Conservation (phyloP, 1,140 invertebrate species). For the Lysiphlebus fabarum region DNA sequence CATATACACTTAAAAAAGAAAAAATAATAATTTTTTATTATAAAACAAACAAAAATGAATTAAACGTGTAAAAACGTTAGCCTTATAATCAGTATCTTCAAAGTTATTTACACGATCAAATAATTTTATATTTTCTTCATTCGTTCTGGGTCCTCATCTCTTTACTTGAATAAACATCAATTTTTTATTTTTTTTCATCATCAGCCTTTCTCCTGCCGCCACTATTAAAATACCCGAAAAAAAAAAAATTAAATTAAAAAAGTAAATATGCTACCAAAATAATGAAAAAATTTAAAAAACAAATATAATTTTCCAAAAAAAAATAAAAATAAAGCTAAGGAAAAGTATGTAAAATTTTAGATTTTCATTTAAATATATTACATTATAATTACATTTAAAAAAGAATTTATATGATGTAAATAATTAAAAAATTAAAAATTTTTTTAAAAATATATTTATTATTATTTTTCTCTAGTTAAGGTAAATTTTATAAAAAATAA, state of each 20-base stretch:
- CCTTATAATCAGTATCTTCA: slow-evolving; percentile 10
- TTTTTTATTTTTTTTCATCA: not conserved
- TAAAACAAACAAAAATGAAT: slow-evolving; percentile 2
- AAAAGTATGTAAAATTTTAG: no score
- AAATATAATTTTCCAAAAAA: no score
- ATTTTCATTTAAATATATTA: no score
- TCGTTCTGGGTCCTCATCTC: slow-evolving; percentile 1
- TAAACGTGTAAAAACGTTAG: not conserved
- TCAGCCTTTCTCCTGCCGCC: not conserved
- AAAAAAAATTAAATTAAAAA: slow-evolving; percentile 5
- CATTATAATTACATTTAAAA: no score
- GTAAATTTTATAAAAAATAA: slow-evolving; percentile 20
- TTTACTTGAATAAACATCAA: slow-evolving; percentile 14
- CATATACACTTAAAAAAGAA: no score
- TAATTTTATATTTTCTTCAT: not conserved
- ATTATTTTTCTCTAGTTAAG: slow-evolving; percentile 12
- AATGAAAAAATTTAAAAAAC: not conserved
- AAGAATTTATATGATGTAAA: no score
- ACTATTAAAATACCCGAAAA: slow-evolving; percentile 9
- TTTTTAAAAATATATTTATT: slow-evolving; percentile 5
- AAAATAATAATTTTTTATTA: no score
- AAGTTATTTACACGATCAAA: slow-evolving; percentile 2
- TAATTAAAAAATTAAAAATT: no score
- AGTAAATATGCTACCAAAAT: not conserved
- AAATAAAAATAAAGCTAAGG: no score